Conservation (phyloP, 2,888 invertebrate species). For the Troglohyphantes excavatus region DNA sequence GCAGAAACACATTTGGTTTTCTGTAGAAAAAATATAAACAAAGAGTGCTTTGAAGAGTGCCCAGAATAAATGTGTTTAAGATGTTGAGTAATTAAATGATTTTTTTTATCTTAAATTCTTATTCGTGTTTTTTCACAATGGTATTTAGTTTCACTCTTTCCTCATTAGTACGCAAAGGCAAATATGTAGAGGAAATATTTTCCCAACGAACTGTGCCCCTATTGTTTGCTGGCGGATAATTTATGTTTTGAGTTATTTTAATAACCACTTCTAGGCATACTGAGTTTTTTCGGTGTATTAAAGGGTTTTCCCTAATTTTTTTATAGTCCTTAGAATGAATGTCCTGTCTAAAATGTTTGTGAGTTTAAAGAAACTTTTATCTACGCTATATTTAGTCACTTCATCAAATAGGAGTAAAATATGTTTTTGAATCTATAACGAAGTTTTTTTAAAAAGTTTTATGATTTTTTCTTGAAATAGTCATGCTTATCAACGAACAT, state of each 20-base stretch:
- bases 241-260: background rate
- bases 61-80: background rate
- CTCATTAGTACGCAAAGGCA: background rate
- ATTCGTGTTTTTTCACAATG: background rate
- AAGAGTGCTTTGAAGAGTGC: too few species aligned
- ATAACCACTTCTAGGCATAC: background rate
- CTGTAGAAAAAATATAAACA: too few species aligned
- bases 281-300: background rate
- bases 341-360: too few species aligned
- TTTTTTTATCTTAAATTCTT: background rate
- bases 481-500: too few species aligned
- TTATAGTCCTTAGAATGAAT: too few species aligned
- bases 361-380: too few species aligned
- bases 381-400: too few species aligned
- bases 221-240: background rate
- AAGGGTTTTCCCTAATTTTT: background rate
- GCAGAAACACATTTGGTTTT: too few species aligned
- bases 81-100: background rate
- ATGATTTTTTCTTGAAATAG: too few species aligned
- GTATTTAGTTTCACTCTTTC: background rate
- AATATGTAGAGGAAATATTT: background rate
- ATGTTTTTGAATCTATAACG: too few species aligned
- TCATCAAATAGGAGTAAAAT: too few species aligned
- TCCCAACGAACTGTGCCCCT: background rate
- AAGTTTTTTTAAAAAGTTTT: too few species aligned